A percentile compares a stretch with the other conserved stretches of the same genome.
Conservation (phyloP, 2,113 vertebrate genomes). For the Zapus hudsonius region DNA sequence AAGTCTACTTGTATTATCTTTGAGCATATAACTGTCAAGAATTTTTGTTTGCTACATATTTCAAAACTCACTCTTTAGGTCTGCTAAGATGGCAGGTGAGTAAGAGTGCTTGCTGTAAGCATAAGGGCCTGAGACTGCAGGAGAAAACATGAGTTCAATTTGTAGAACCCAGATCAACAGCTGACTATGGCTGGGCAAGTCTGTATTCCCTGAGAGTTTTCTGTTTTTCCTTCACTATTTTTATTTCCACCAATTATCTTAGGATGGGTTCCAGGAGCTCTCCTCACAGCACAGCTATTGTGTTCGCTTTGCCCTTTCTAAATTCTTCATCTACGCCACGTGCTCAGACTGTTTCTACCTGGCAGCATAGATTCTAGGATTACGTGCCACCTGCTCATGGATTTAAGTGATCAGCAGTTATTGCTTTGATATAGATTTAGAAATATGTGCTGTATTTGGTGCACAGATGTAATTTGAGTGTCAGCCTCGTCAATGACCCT, state of each 20-base stretch:
- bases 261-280: not conserved
- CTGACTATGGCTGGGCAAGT: not conserved
- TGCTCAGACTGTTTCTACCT: not conserved
- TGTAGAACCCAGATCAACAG: not conserved
- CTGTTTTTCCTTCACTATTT: not conserved
- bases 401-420: no score
- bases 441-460: no score
- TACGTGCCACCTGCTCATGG: no score
- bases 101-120: no score
- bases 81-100: not conserved
- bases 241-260: not conserved
- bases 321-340: not conserved
- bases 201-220: not conserved
- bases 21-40: conserved; percentile 32
- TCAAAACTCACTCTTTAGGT: conserved; percentile 43
- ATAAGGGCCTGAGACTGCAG: no score
- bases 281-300: not conserved
- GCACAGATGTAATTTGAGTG: no score
- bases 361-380: no score
- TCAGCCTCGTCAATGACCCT: no score
- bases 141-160: no score
- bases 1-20: conserved; percentile 60
- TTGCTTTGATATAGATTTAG: no score
- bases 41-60: conserved; percentile 3
- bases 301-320: not conserved